phyloP scores from a whole-genome alignment of 2,888 invertebrate species.

The Sphaerophoria rueppellii region DNA sequence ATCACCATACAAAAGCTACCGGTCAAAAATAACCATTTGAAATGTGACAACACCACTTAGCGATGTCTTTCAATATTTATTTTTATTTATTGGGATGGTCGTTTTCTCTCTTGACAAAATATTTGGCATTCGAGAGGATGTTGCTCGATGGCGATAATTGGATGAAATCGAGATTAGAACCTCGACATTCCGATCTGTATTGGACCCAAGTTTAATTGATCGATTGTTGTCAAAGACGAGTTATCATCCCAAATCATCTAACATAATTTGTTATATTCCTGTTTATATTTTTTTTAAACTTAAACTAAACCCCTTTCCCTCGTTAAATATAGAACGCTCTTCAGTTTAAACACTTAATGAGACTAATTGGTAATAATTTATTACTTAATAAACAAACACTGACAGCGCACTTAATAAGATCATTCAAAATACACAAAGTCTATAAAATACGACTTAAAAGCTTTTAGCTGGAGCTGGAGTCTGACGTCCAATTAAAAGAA shows the following conservation, averaged over 20 bases:
- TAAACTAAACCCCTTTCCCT: too few relatives aligned
- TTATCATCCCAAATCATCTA: too few relatives aligned
- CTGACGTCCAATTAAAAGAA: constrained; percentile 14
- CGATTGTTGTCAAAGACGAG: too few relatives aligned
- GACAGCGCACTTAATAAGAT: constrained; percentile 38
- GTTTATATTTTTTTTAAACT: too few relatives aligned
- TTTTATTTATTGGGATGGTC: not conserved
- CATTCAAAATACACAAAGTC: constrained; percentile 5
- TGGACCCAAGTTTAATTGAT: too few relatives aligned
- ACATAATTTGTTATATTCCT: too few relatives aligned
- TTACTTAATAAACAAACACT: constrained; percentile 44
- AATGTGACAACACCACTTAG: constrained; percentile 54
- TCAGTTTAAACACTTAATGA: not conserved
- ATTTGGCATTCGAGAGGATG: constrained; percentile 6
- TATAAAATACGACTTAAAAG: constrained; percentile 54
- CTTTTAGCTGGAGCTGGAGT: constrained; percentile 42
- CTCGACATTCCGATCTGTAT: too few relatives aligned
- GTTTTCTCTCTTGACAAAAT: not conserved
- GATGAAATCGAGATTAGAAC: not conserved
- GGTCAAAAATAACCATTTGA: constrained; percentile 34
- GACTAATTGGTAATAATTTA: constrained; percentile 21
- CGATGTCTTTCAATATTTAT: constrained; percentile 14
- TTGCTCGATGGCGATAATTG: constrained; percentile 22
- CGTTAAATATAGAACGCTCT: not conserved
- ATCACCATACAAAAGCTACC: constrained; percentile 59